Evolutionary conservation across 2,113 vertebrate genomes (phyloP), one percentile per base, ranked within the genome.

Genomic region (Tachysurus fulvidraco): DNA sequence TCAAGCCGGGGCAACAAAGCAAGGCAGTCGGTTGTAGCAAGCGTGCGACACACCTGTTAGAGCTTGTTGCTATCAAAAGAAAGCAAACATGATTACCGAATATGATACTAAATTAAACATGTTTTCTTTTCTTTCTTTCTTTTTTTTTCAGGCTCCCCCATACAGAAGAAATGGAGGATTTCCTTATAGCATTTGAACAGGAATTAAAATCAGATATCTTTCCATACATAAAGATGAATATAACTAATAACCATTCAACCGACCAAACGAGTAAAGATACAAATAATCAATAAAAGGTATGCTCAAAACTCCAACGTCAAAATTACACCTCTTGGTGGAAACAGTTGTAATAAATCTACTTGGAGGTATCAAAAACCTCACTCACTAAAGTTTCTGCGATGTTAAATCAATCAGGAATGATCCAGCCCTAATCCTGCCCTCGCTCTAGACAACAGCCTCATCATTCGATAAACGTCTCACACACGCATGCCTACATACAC

Each of bases 391-490:
- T 81, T 71, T 81, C 36, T 52, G 78, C 50, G 60, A 65, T 55
- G 74, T 81, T 86, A 73, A 86, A 81, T 81, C 54, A 67, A 60
- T 81, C 1, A 28, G 2, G 8, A n/a, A 67, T 73, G 78, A 86
- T 86, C 78, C 78, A 36, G 85, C 83, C 83, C 74, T 80, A 81
- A 88, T 84, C 62, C 74, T 84, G 50, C 73, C 76, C 65, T 81
- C 90, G 91, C 92, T 92, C 93, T 93, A 92, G 91, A 94, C 92
- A 95, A 93, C 91, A 91, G 92, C 94, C 96, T 96, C 96, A 97
- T 97, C 97, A 97, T 97, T 97, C 96, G 95, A 93, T 94, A 92
- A 94, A 96, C 92, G 95, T 96, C 94, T 92, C 92, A 95, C 93
- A 91, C 92, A 91, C 93, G 55, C 13, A 78, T 52, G 55, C 52